Base-by-base conservation (phyloP, 2,113 vertebrate species). In the Bothrops jararaca region DNA sequence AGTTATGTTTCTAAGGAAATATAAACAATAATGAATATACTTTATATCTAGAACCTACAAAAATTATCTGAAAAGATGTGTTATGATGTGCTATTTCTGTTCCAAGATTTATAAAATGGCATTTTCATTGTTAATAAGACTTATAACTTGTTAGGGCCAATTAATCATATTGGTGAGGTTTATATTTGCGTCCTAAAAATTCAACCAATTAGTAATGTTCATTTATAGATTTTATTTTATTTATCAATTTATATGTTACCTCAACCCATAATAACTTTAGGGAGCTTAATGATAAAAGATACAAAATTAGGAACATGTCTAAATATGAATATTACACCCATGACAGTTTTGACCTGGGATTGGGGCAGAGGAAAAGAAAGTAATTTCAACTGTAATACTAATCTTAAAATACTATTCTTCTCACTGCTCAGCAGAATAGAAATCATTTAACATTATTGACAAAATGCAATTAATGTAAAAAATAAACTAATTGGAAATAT, bases 131-230 rank as follows among this genome's bases (percentile, higher is more conserved):
- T 93, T 92, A 90, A 94, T 80, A 64, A 91, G 92, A 29, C 4
- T n/a, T 92, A 92, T 95, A 94, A 90, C 86, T 94, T 74, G 13
- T 56, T 89, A 93, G 96, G 95, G 95, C 92, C 92, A 95, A 34
- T 15, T 96, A 96, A 96, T 42, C 26, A 58, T 57, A 58, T 45
- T 45, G 88, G 57, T 88, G 45, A 89, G 34, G 5, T 23, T 39
- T 2, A 0, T 42, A 12, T 34, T 89, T 74, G 26, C 48, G 80
- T 24, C 34, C 9, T 69, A 52, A 74, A 24, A 58, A 89, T 13
- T 34, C 53, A 89, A 48, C 4, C 26, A 22, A 50, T 90, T 34
- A 18, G 15, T 90, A 29, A n/a, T 69, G 24, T 18, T 58, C n/a
- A 57, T n/a, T 69, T 69, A 69, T 69, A 69, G 29, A n/a, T 69